Conservation (phyloP, 2,888 invertebrate species). For the Hydroisotoma schaefferi region DNA sequence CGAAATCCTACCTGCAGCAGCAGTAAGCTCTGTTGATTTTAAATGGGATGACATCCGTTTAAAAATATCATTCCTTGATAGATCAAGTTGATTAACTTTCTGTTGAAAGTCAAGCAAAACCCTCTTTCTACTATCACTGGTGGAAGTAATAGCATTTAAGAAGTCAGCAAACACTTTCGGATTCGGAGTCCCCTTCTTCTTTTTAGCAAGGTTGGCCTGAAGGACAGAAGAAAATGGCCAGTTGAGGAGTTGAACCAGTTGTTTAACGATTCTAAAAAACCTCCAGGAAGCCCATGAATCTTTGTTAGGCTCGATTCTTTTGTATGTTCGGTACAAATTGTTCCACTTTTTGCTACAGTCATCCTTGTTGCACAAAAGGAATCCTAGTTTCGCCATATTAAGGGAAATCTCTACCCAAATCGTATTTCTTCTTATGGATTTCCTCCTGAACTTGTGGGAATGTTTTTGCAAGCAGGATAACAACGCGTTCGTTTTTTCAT, state of each 20-base stretch:
- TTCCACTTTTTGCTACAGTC: slow-evolving; percentile 3
- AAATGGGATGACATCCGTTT: too few relatives aligned
- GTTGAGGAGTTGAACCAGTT: neutral
- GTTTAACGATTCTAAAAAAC: neutral
- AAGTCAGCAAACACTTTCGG: neutral
- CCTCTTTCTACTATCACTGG: too few relatives aligned
- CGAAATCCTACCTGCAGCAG: neutral
- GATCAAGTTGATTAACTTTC: neutral
- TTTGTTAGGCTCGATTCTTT: neutral
- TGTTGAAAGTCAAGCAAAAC: too few relatives aligned
- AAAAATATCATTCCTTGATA: neutral
- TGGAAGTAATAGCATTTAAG: neutral
- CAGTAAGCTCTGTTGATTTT: too few relatives aligned
- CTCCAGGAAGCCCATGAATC: neutral
- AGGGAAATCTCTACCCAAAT: neutral
- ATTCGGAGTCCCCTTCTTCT: neutral
- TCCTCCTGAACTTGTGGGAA: neutral
- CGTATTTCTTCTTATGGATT: neutral
- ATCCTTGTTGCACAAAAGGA: neutral
- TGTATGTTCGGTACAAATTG: neutral
- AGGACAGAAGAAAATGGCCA: neutral
- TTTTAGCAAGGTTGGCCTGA: too few relatives aligned
- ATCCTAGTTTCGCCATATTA: neutral
- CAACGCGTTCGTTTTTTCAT: neutral
- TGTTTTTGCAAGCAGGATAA: neutral